Conservation (phyloP, 2,797 vertebrate genomes). For the Todus mexicanus region DNA sequence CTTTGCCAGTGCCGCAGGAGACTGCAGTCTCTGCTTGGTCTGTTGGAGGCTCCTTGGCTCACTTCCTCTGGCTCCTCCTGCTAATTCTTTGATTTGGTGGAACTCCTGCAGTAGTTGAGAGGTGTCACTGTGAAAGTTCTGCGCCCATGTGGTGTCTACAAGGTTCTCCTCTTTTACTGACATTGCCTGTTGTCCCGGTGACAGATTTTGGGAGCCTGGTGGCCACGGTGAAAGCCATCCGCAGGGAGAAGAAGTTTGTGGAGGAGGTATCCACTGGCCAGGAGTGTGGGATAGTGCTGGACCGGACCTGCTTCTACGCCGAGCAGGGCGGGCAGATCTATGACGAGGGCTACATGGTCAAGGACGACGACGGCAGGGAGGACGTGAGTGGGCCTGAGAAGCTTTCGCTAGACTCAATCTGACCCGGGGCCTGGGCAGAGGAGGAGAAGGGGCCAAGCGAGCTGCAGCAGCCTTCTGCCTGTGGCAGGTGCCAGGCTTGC, state of each 20-base stretch:
- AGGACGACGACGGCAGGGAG: constrained; percentile 83
- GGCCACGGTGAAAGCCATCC: constrained; percentile 88
- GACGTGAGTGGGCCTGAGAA: constrained; percentile 80
- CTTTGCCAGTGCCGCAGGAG: neutral
- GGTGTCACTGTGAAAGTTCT: neutral
- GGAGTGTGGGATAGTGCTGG: constrained; percentile 92
- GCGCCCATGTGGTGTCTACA: neutral
- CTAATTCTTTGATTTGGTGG: neutral
- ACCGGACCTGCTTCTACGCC: constrained; percentile 93
- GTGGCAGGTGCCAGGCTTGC: neutral
- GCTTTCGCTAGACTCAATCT: neutral
- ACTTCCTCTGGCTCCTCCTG: neutral
- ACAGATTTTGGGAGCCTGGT: constrained; percentile 78
- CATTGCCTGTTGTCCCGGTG: neutral
- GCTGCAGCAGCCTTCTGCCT: neutral
- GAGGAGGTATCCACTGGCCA: constrained; percentile 89
- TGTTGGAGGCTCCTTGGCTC: neutral
- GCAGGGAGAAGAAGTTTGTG: constrained; percentile 89
- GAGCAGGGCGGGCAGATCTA: constrained; percentile 98
- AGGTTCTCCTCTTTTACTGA: neutral
- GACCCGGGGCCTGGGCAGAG: neutral
- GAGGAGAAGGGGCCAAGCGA: neutral
- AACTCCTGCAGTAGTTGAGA: neutral
- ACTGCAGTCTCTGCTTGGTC: neutral
- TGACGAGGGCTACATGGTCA: constrained; percentile 92